Base-by-base conservation (phyloP, 1,140 invertebrate species). In the Parasteatoda tepidariorum region DNA sequence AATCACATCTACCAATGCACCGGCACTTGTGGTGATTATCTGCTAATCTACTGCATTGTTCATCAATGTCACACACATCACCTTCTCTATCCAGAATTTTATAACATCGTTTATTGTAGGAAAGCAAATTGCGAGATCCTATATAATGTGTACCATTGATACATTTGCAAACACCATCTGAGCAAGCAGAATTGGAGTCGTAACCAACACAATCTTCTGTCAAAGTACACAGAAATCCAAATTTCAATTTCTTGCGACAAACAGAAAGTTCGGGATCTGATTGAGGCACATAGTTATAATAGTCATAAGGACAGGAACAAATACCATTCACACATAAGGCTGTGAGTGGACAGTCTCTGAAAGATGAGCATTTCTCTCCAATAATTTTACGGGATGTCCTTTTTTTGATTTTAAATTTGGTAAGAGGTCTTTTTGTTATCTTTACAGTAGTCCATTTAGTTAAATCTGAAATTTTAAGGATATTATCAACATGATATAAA, bases 101-200 rank as follows among this genome's bases (percentile, higher is more conserved):
- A 33, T 83, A 83, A 13, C 81, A 83, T 2, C 70, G 55, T 24
- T 74, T 73, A 26, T 83, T 61, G 26, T 83, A 83, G 4, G 81
- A 64, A 28, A 83, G 70, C 30, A 83, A 34, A 57, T 74, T 83
- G 13, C 81, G 55, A 64, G 81, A 83, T 5, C 81, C 70, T 24
- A 83, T 83, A 22, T 73, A 83, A 73, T 83, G 81, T 3, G 81
- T 83, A 26, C 81, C 81, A 57, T 83, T 83, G 15, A 83, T 66
- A 34, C 81, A 83, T 11, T 74, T 62, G 30, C 81, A 83, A 2
- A 83, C 28, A 9, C 81, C 70, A 55, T 83, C 81, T 5, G 22
- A 55, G 41, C 81, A 83, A 4, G 26, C 34, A 54, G 81, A 83
- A 74, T 83, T 83, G 11, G 68, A 54, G n/a, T 83, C 81, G 38